Base-by-base conservation (phyloP, 2,113 vertebrate genomes). In the Ceyx melanurus region DNA sequence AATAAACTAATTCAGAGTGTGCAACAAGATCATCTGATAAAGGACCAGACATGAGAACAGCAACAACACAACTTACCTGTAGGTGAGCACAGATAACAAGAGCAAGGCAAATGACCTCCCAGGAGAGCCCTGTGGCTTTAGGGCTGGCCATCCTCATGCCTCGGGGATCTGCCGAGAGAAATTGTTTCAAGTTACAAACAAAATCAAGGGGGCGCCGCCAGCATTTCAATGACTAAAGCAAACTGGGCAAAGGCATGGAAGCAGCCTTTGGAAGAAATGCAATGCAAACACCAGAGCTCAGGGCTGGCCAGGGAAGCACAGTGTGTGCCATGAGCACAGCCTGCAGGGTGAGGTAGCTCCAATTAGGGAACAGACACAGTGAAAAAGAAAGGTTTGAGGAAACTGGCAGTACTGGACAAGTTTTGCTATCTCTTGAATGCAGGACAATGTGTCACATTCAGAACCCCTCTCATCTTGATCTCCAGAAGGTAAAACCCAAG, bases 31-130 rank as follows among this genome's bases (percentile, higher is more conserved):
- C 48, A 83, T 46, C 82, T 50, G 28, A 51, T 10, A 46, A 28
- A 46, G 29, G 37, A 62, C 15, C 18, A 67, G 33, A 15, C 51
- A 58, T 4, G 35, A 72, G 64, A 48, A 35, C 4, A 77, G 26
- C 37, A 71, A 58, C 14, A 33, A 79, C 26, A 42, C 81, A 15
- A 78, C 96, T 60, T 98, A 98, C 98, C 98, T 98, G 96, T 10
- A 96, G 78, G 14, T 86, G 75, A 40, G 96, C 92, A 48, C 5
- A 95, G 83, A 98, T 33, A 45, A 95, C 86, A 70, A 96, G 37
- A 62, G 96, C 67, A 85, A 97, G 83, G 90, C 98, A 92, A 84
- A 93, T 87, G 57, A 97, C 91, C 94, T 84, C 89, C 96, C 97
- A 97, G 40, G 54, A 88, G 42, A 96, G 35, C 88, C 95, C 71